These are phyloP conservation scores for Hyla sarda DNA, from an alignment of 2,113 vertebrate species.

Conservation along the genomic window DNA sequence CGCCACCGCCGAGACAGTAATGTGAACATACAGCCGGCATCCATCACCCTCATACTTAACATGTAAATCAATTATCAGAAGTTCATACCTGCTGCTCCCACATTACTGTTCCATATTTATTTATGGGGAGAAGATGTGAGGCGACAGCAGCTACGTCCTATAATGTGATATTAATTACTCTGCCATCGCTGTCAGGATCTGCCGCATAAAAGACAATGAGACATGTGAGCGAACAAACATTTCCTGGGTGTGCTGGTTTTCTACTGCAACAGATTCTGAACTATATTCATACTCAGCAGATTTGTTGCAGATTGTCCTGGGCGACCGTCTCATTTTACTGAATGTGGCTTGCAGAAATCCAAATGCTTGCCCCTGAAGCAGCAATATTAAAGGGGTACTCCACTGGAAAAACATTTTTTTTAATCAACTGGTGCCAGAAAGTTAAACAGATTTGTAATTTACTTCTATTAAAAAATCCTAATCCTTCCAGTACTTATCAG, in stretches of 20 bases:
- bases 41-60: slow-evolving; percentile 1
- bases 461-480: no score
- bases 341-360: no score
- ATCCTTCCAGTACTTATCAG: no score
- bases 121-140: slow-evolving; percentile 6
- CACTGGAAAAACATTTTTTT: no score
- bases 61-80: neutral
- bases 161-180: slow-evolving; percentile 23
- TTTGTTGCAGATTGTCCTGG: no score
- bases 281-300: neutral
- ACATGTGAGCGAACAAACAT: neutral
- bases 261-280: neutral
- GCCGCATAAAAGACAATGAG: neutral
- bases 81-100: slow-evolving; percentile 14
- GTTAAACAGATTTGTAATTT: no score
- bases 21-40: neutral
- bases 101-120: slow-evolving; percentile 10
- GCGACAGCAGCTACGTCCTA: slow-evolving; percentile 20
- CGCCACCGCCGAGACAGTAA: slow-evolving; percentile 15
- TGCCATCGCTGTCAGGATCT: neutral
- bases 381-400: no score
- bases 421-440: no score
- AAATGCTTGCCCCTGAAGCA: no score
- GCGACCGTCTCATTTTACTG: no score
- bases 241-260: neutral